Conservation (phyloP, 2,888 invertebrate species). For the Dusona sp. region DNA sequence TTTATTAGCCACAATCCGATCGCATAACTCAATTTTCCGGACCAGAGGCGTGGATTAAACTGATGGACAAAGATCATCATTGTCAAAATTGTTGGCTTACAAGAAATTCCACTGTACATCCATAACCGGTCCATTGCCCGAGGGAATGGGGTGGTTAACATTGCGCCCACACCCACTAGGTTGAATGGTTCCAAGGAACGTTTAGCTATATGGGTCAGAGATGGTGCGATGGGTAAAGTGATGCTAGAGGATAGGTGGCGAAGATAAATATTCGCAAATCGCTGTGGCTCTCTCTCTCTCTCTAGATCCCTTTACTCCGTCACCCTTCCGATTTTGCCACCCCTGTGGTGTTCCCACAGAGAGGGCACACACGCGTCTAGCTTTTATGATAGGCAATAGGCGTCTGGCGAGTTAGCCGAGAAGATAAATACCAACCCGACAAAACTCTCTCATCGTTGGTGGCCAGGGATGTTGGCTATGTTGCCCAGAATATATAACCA, state of each 20-base stretch:
- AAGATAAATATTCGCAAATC: constrained; percentile 65
- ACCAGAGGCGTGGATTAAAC: not conserved
- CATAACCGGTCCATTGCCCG: constrained; percentile 20
- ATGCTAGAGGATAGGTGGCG: constrained; percentile 21
- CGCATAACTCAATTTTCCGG: not conserved
- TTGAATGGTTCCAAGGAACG: constrained; percentile 14
- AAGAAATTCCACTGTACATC: constrained; percentile 9
- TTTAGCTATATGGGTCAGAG: constrained; percentile 20
- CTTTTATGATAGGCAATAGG: constrained; percentile 64
- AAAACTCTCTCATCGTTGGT: constrained; percentile 48
- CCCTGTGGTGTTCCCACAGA: not conserved
- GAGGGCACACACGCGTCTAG: constrained; percentile 26
- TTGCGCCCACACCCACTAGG: not conserved
- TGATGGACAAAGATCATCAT: not conserved
- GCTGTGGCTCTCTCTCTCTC: constrained; percentile 13
- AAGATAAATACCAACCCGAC: constrained; percentile 58
- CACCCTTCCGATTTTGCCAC: constrained; percentile 8
- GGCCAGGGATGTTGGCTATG: constrained; percentile 56
- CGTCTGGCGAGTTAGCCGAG: constrained; percentile 63
- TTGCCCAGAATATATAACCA: constrained; percentile 48
- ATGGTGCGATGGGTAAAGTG: not conserved
- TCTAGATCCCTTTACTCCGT: constrained; percentile 20
- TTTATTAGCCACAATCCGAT: not conserved
- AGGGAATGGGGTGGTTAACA: not conserved
- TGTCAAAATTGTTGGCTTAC: not conserved